Base-by-base conservation (phyloP, 1,140 invertebrate species). In the Drosophila sturtevanti region DNA sequence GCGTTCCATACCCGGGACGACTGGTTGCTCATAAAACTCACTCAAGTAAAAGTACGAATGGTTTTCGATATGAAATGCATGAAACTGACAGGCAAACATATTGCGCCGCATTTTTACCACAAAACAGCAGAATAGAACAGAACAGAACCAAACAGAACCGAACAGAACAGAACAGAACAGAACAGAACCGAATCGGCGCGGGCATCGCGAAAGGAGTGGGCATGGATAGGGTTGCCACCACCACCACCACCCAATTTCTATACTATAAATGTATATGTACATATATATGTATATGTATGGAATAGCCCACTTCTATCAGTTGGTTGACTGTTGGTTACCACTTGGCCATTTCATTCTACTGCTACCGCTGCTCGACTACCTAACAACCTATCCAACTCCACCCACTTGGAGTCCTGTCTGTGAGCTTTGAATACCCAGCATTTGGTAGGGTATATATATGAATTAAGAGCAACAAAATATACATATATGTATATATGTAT, bases 11-110 rank as follows among this genome's bases (percentile, higher is more conserved):
- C 41, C 68, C 76, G 78, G 78, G 27, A 31, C 27, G 27, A 4
- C 66, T 75, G 65, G 81, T 81, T 86, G 82, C 79, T 89, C 82
- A 87, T 87, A 87, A 87, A 87, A 87, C 82, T 87, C 82, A 87
- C 84, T 87, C 82, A 89, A 87, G 82, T 87, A 87, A 87, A 87
- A 89, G 84, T 89, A 89, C 84, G 82, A 89, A 87, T 89, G 82
- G 79, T 87, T 87, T 87, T 87, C 82, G 84, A 87, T 87, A 87
- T 87, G 84, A 87, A 89, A 87, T 87, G 82, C 84, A 87, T 87
- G 82, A 84, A 87, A 89, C 82, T 87, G 84, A 87, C 82, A 87
- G 82, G 76, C 82, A 77, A 87, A 87, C 84, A 87, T 87, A 87
- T 87, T 89, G 84, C 84, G 79, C 66, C 82, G 68, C 78, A 81